phyloP scores from a whole-genome alignment of 2,797 vertebrate genomes.

The Microctenopoma steveboyesi region DNA sequence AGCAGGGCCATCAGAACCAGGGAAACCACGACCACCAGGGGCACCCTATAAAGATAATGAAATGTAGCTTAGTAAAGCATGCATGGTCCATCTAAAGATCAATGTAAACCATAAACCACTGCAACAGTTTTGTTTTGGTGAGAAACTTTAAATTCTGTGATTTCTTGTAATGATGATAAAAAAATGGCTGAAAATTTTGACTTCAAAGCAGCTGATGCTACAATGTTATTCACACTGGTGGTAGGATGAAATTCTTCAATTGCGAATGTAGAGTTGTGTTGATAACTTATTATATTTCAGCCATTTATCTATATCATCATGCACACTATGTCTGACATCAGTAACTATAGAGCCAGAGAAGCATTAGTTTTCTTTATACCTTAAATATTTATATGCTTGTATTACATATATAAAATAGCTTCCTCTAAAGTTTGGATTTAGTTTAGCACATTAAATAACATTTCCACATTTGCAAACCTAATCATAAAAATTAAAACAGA shows the following conservation, averaged over 20 bases:
- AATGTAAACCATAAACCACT: not conserved
- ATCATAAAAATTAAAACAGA: too few species aligned
- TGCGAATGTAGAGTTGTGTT: not conserved
- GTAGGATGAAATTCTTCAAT: too few species aligned
- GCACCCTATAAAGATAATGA: conserved; percentile 83
- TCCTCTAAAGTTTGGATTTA: not conserved
- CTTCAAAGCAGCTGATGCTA: not conserved
- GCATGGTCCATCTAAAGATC: not conserved
- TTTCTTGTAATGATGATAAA: too few species aligned
- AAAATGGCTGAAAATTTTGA: too few species aligned
- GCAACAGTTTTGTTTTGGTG: not conserved
- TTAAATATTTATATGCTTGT: not conserved
- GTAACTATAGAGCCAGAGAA: not conserved
- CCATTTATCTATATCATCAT: not conserved
- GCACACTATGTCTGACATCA: not conserved
- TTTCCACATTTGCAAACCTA: too few species aligned
- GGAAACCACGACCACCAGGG: conserved; percentile 95
- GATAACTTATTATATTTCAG: not conserved
- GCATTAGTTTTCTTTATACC: not conserved
- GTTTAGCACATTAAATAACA: not conserved
- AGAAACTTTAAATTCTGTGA: not conserved
- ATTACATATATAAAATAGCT: not conserved
- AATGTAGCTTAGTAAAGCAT: conserved; percentile 8
- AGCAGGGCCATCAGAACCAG: conserved; percentile 90
- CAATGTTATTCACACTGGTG: not conserved